phyloP scores from a whole-genome alignment of 2,797 vertebrate species.

The Gorsachius magnificus region DNA sequence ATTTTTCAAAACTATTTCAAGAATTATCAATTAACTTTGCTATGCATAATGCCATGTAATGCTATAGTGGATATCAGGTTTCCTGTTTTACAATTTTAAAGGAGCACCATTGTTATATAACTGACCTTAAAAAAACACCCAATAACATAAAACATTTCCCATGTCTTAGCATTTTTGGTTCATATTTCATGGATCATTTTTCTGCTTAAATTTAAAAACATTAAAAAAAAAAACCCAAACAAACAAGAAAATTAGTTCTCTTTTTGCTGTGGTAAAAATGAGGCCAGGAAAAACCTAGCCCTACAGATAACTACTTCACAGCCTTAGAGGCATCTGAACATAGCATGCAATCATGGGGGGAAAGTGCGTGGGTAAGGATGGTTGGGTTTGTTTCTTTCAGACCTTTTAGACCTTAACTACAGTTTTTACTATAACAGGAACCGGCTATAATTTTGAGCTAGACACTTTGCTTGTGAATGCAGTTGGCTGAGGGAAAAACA shows the following conservation, averaged over 20 bases:
- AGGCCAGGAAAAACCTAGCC: background rate
- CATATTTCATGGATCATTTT: background rate
- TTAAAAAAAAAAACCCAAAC: background rate
- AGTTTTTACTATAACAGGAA: background rate
- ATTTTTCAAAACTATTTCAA: background rate
- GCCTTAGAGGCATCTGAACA: background rate
- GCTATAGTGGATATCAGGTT: background rate
- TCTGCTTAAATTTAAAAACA: background rate
- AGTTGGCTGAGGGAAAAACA: background rate
- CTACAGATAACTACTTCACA: background rate
- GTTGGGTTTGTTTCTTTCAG: background rate
- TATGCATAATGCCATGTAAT: background rate
- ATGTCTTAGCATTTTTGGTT: background rate
- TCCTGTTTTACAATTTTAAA: background rate
- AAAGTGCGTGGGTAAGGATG: background rate
- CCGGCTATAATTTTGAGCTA: background rate
- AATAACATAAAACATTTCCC: background rate
- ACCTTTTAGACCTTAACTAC: background rate
- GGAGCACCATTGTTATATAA: background rate
- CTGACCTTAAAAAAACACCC: background rate
- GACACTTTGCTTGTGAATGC: background rate
- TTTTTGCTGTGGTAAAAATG: background rate
- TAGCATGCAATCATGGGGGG: background rate
- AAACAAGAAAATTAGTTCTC: background rate
- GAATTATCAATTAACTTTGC: background rate